Evolutionary conservation across 2,888 invertebrate genomes (phyloP).

Genomic region (Lasioglossum villosulum): DNA sequence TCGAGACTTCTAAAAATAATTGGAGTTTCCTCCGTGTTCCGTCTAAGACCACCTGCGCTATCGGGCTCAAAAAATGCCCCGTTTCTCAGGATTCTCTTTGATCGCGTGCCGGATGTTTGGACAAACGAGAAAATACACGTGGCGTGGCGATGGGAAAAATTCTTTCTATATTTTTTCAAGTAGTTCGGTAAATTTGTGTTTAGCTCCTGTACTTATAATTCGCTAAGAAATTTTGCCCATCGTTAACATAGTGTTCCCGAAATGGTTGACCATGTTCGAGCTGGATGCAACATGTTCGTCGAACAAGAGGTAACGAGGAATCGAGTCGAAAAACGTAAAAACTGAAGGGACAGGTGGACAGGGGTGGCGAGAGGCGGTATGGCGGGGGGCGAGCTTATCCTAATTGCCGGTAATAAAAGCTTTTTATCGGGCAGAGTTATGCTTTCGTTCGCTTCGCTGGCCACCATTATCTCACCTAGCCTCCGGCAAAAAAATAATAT

Average conservation of each 20-base stretch:
- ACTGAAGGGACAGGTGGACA: constrained; percentile 23
- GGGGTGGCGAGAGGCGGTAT: constrained; percentile 17
- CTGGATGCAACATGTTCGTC: constrained; percentile 11
- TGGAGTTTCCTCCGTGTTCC: background rate
- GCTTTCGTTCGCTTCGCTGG: constrained; percentile 71
- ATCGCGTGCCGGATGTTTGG: background rate
- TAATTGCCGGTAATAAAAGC: constrained; percentile 82
- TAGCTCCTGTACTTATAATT: too few species aligned
- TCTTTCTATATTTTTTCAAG: too few species aligned
- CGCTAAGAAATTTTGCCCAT: too few species aligned
- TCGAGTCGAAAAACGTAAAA: constrained; percentile 35
- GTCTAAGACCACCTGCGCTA: background rate
- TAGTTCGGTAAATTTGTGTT: too few species aligned
- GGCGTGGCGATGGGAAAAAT: too few species aligned
- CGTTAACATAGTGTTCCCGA: background rate
- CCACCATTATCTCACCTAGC: constrained; percentile 70
- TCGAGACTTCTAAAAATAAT: constrained; percentile 8
- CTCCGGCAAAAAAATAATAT: constrained; percentile 74
- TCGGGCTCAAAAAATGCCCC: background rate
- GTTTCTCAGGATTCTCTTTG: constrained; percentile 6
- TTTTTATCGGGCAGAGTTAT: constrained; percentile 79
- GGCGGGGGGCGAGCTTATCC: constrained; percentile 76
- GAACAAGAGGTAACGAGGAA: constrained; percentile 27
- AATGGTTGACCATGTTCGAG: background rate
- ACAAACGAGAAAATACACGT: background rate